phyloP scores from a whole-genome alignment of 2,888 invertebrate genomes.

The Sphaerophoria taeniata region DNA sequence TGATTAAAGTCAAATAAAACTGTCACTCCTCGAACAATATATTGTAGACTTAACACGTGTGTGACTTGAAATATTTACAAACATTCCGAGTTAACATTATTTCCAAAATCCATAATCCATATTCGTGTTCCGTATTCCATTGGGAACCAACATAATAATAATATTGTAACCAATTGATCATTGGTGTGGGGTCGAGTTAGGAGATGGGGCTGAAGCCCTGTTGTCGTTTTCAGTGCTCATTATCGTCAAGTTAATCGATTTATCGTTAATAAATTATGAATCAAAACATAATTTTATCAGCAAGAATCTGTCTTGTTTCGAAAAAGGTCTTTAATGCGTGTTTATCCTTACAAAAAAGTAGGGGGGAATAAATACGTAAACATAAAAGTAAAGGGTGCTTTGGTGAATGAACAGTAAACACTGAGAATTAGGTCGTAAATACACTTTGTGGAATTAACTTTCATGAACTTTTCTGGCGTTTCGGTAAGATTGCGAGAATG shows the following conservation, averaged over 20 bases:
- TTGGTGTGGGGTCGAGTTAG: not conserved
- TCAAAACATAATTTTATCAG: slow-evolving; percentile 21
- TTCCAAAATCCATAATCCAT: not conserved
- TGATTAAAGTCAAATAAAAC: no score
- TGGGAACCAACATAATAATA: slow-evolving; percentile 29
- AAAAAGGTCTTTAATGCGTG: not conserved
- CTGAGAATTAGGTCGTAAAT: no score
- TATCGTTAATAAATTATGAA: slow-evolving; percentile 34
- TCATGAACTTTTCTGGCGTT: no score
- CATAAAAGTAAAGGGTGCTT: no score
- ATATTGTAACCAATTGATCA: slow-evolving; percentile 40
- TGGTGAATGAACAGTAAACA: no score
- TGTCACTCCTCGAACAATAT: not conserved
- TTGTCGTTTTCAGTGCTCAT: slow-evolving; percentile 30
- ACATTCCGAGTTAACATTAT: slow-evolving; percentile 3
- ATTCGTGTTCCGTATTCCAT: slow-evolving; percentile 4
- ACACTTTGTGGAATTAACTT: no score
- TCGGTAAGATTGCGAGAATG: no score
- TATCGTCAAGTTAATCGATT: slow-evolving; percentile 47
- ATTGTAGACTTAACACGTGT: not conserved
- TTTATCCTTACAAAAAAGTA: not conserved
- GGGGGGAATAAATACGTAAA: no score
- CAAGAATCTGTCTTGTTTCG: not conserved
- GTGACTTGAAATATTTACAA: not conserved
- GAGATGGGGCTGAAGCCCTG: slow-evolving; percentile 14